Evolutionary conservation across 2,113 vertebrate species (phyloP).

Genomic region (Chaetops frenatus): DNA sequence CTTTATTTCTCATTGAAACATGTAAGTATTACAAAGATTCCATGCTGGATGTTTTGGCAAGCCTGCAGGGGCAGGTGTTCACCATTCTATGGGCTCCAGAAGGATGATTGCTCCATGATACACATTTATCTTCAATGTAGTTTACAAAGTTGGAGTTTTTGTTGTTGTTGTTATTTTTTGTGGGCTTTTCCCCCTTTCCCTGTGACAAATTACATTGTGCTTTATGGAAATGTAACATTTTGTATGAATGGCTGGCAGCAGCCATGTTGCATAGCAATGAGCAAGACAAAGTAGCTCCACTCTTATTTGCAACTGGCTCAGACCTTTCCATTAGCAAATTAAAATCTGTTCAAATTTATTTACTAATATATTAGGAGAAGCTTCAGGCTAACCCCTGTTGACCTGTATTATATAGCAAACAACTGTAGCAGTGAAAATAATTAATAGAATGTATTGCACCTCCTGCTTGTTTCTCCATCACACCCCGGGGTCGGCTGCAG

Average conservation of each 20-base stretch:
- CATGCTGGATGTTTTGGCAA: slow-evolving; percentile 49
- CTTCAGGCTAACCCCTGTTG: slow-evolving; percentile 67
- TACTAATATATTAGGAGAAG: slow-evolving; percentile 82
- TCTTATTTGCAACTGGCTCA: slow-evolving; percentile 73
- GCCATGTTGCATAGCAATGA: slow-evolving; percentile 74
- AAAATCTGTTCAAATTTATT: slow-evolving; percentile 84
- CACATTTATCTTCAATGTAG: slow-evolving; percentile 68
- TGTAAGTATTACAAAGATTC: background rate
- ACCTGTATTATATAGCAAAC: slow-evolving; percentile 75
- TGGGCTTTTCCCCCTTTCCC: background rate
- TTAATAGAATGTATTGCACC: slow-evolving; percentile 73
- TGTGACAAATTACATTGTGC: slow-evolving; percentile 74
- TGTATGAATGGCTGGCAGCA: slow-evolving; percentile 72
- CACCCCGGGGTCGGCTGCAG: slow-evolving; percentile 55
- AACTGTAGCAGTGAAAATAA: slow-evolving; percentile 76
- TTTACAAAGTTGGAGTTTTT: slow-evolving; percentile 37
- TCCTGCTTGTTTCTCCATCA: slow-evolving; percentile 73
- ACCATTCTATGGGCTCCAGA: slow-evolving; percentile 8
- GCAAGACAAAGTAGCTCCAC: slow-evolving; percentile 71
- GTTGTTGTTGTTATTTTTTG: background rate
- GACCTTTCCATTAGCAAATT: slow-evolving; percentile 81
- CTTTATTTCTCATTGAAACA: background rate
- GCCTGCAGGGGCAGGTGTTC: slow-evolving; percentile 60
- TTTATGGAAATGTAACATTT: slow-evolving; percentile 87
- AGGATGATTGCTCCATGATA: slow-evolving; percentile 51